Evolutionary conservation across 2,113 vertebrate genomes (phyloP), one percentile per base, ranked within the genome.

Genomic region (Corydoras maculifer): DNA sequence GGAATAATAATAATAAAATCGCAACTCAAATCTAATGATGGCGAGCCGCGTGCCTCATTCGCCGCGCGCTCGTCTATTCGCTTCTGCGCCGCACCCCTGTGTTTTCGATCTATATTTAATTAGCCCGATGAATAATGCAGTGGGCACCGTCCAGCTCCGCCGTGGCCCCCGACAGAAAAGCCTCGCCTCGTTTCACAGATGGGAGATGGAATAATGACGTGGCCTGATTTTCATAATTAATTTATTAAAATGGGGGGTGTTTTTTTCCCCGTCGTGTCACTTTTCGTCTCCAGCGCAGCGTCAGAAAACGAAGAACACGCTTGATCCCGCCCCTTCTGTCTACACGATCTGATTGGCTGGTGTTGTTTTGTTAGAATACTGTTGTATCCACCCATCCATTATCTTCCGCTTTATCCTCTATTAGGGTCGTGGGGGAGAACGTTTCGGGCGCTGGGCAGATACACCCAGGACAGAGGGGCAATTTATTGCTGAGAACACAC

Each of bases 101-200:
- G 54, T 25, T 68, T 68, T 58, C 31, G 43, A 58, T 68, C 54
- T 15, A 4, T 54, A 68, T 68, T 68, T 68, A 68, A 68, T 68
- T 58, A 58, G 31, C 30, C 1, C 54, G 7, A 14, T 58, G 65
- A 68, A 43, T 58, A 53, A 14, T 11, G 11, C 54, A 57, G 54
- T 57, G 12, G 13, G 54, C 3, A 15, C 54, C 2, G 14, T 57
- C 14, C 5, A 1, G 12, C 54, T 57, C 14, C 14, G 54, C 15
- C 2, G 54, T n/a, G 54, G 8, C 54, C 14, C 4, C 12, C n/a
- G 54, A 57, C 13, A 57, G n/a, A 14, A 15, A 1, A 14, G 54
- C 12, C 12, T 7, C 14, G 3, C 54, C 3, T 67, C 0, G 15
- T 67, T 58, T 68, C 30, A 35, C 15, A 58, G 43, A 58, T 31